Evolutionary conservation across 2,113 vertebrate genomes (phyloP).

Genomic region (Cyprinodon tularosa): DNA sequence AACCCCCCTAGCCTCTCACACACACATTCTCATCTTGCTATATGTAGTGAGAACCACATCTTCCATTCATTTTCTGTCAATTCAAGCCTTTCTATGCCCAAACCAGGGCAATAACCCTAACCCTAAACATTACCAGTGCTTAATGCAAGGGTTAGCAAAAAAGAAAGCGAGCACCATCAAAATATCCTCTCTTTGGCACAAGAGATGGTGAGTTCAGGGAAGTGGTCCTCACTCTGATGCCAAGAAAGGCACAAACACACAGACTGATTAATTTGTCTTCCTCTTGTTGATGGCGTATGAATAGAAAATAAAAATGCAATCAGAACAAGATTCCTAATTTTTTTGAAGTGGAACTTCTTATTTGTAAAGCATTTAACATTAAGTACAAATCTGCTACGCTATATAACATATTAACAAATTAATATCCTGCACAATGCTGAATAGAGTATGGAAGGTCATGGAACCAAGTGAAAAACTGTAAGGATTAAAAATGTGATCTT

Average conservation of each 20-base stretch:
- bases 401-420: constrained; percentile 22
- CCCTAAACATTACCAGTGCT: too few species aligned
- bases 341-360: constrained; percentile 21
- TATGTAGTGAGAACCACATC: too few species aligned
- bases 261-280: neutral
- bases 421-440: constrained; percentile 21
- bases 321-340: constrained; percentile 17
- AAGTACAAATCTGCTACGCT: constrained; percentile 8
- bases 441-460: constrained; percentile 3
- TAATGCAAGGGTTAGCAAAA: too few species aligned
- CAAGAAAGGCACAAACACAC: neutral
- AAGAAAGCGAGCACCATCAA: too few species aligned
- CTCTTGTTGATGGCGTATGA: constrained; percentile 50
- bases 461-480: neutral
- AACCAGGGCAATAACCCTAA: too few species aligned
- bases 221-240: too few species aligned
- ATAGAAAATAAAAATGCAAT: constrained; percentile 15
- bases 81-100: too few species aligned
- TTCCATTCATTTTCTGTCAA: too few species aligned
- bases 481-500: neutral
- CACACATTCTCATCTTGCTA: constrained; percentile 5
- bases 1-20: constrained; percentile 4
- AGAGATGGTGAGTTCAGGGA: too few species aligned
- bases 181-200: too few species aligned
- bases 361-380: neutral